Conservation (phyloP, 2,888 invertebrate species). For the Drosophila subsilvestris region DNA sequence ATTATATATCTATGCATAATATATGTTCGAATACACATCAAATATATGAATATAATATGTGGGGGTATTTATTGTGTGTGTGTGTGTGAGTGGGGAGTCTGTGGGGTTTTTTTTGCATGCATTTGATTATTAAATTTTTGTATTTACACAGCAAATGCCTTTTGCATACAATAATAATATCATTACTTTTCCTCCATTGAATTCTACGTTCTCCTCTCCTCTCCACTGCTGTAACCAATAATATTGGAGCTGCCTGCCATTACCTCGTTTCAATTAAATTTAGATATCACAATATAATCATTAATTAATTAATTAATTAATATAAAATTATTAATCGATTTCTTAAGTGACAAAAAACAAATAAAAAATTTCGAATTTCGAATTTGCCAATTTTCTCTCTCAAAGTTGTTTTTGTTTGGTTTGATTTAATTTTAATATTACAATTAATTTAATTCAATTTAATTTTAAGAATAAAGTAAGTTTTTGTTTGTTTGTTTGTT, state of each 20-base stretch:
- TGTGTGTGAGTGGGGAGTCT: neutral
- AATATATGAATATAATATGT: too few relatives aligned
- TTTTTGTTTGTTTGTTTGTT: neutral
- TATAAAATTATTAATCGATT: neutral
- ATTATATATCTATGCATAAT: neutral
- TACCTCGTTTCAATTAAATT: constrained; percentile 44
- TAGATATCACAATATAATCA: constrained; percentile 75
- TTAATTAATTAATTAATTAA: constrained; percentile 28
- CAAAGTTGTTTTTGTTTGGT: neutral
- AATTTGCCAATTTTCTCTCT: constrained; percentile 7
- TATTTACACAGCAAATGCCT: neutral
- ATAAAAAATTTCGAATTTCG: constrained; percentile 33
- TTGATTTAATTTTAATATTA: constrained; percentile 7
- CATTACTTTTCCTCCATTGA: neutral
- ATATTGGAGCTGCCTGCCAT: neutral
- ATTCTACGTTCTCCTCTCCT: neutral
- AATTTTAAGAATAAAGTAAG: neutral
- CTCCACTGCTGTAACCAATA: neutral
- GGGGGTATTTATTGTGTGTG: neutral
- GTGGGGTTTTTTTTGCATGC: neutral
- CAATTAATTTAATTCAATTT: constrained; percentile 6
- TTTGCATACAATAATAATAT: neutral
- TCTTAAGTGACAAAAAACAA: constrained; percentile 26
- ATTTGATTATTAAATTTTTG: neutral
- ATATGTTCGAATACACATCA: too few relatives aligned